Conservation (phyloP, 2,888 invertebrate species). For the Pristionchus fissidentatus region DNA sequence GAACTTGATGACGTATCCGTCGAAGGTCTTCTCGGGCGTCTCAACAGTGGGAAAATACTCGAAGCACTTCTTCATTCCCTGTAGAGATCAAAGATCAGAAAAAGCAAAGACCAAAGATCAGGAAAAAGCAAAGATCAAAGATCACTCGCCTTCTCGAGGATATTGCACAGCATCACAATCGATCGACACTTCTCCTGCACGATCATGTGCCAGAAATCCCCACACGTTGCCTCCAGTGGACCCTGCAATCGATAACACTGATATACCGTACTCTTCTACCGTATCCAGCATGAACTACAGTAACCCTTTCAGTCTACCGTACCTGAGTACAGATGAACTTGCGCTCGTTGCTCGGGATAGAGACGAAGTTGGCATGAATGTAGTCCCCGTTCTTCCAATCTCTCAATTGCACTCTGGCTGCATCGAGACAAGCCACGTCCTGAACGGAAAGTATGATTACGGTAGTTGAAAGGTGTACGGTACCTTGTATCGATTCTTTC, state of each 20-base stretch:
- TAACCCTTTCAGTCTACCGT: neutral
- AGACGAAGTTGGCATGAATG: slow-evolving; percentile 41
- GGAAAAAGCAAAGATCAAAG: too few relatives aligned
- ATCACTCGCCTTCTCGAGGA: neutral
- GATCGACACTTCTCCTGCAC: slow-evolving; percentile 36
- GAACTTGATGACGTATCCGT: slow-evolving; percentile 22
- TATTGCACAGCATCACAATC: slow-evolving; percentile 41
- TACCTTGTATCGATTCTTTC: slow-evolving; percentile 42
- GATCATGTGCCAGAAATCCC: slow-evolving; percentile 45
- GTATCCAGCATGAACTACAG: neutral
- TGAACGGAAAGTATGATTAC: neutral
- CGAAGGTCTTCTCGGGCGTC: slow-evolving; percentile 28
- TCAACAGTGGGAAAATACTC: slow-evolving; percentile 33
- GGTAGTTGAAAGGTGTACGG: neutral
- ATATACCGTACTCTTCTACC: too few relatives aligned
- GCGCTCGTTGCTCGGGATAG: slow-evolving; percentile 15
- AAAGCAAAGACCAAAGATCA: neutral
- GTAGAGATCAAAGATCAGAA: neutral
- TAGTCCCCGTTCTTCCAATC: slow-evolving; percentile 45
- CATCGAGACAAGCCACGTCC: slow-evolving; percentile 44
- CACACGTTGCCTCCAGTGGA: slow-evolving; percentile 27
- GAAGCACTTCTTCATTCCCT: slow-evolving; percentile 39
- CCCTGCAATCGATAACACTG: slow-evolving; percentile 16
- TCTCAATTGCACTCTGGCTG: neutral
- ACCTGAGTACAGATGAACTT: slow-evolving; percentile 47